Evolutionary conservation across 1,140 invertebrate species (phyloP), one percentile per base, ranked within the genome.

Genomic region (Drosophila cardini): DNA sequence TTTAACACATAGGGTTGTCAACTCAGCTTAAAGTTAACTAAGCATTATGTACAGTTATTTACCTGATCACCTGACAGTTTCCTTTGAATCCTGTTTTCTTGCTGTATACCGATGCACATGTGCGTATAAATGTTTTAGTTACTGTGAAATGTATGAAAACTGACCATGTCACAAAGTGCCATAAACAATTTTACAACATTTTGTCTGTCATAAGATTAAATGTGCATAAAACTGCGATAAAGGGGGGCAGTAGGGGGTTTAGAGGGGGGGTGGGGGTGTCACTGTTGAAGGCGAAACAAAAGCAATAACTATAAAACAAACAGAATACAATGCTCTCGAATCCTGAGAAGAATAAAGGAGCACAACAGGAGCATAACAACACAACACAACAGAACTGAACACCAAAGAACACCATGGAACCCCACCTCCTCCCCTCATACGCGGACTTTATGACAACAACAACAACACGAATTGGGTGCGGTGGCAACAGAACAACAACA

Each of bases 241-340:
- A 15, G 46, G 30, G 36, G 38, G 13, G 42, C 18, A 52, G 36
- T 34, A 42, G 6, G 26, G 48, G n/a, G 8, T 48, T 26, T 3
- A 78, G 45, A 57, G 61, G 26, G 36, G 53, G 76, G 46, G 45
- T 56, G 76, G 60, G 56, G 52, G 48, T 42, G 57, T 11, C 52
- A 57, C 50, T 70, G 71, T 45, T 65, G 83, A 61, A 65, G 68
- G 78, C 82, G 82, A 81, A 86, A 86, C 82, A 86, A 81, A 86
- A 80, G 83, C 83, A 87, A 87, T 87, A 87, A 87, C 83, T 87
- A 89, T 89, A 87, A 87, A 87, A 87, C 84, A 87, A 87, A 86
- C 82, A 85, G 74, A 80, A 73, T 69, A 85, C 78, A 86, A 86
- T 86, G 80, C 82, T 82, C 82, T 86, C 81, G 63, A 85, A 86